Percentiles rank a stretch among this genome's conserved stretches.
phyloP scores from a whole-genome alignment of 2,113 vertebrate species.

The Pagrus major region DNA sequence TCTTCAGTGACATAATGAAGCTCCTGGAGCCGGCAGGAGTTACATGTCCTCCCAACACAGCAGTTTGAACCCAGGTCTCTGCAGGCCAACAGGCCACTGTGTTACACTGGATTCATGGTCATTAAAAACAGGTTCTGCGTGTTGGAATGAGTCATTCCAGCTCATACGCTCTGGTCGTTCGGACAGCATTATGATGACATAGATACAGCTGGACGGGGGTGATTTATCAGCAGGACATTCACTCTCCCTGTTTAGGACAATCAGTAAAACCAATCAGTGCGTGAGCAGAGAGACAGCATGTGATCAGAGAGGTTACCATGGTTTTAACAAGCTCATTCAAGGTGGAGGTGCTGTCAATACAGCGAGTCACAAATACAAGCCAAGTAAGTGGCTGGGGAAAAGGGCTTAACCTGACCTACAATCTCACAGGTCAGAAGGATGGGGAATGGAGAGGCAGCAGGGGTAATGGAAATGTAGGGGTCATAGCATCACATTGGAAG shows the following conservation, averaged over 20 bases:
- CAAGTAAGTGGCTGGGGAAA: constrained; percentile 59
- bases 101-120: background rate
- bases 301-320: constrained; percentile 67
- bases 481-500: constrained; percentile 58
- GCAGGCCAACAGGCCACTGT: background rate
- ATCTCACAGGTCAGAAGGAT: constrained; percentile 69
- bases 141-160: constrained; percentile 28
- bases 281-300: constrained; percentile 52
- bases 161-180: constrained; percentile 28
- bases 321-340: constrained; percentile 62
- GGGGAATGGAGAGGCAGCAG: background rate
- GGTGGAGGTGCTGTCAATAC: constrained; percentile 52
- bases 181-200: constrained; percentile 6
- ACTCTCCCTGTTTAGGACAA: constrained; percentile 51
- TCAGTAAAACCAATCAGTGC: constrained; percentile 71
- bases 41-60: background rate
- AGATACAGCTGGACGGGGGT: constrained; percentile 35
- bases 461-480: constrained; percentile 71
- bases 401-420: constrained; percentile 74
- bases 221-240: constrained; percentile 52
- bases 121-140: background rate
- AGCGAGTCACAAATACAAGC: constrained; percentile 34
- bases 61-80: constrained; percentile 23
- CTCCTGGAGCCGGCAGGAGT: background rate
- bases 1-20: background rate